Base-by-base conservation (phyloP, 2,888 invertebrate genomes). In the Laspeyria flexula region DNA sequence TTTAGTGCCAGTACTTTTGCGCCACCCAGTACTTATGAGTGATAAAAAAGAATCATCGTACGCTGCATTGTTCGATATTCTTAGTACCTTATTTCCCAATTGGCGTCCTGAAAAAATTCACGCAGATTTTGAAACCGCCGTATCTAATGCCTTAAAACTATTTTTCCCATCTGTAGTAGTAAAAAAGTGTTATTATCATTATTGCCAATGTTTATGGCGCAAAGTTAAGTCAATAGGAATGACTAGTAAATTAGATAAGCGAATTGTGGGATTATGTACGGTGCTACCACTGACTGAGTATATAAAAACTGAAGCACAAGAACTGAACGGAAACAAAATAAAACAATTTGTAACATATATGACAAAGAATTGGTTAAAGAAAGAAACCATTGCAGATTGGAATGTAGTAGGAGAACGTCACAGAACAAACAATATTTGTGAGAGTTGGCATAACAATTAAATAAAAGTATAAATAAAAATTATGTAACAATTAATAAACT, bases 241-340 rank as follows among this genome's bases (percentile, higher is more conserved):
- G 9, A 39, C 12, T 7, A 39, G 13, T 13, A 39, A 39, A 12
- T 39, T 39, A 39, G 38, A 1, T 12, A 39, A 12, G 13, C 25
- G 25, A 39, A 39, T 27, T 39, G 40, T 40, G 27, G 40, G 40
- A 29, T 40, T 40, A 40, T 37, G 37, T 35, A 9, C 29, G 39
- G 29, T 39, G 25, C 25, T 38, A 10, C 38, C 38, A 21, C 38
- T 38, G 11, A 38, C 38, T 38, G 13, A 37, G 37, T 37, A 21
- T 15, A 37, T 37, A 37, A 18, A 21, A 37, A 37, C 37, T 34
- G 34, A 34, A 34, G 34, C 34, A 11, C 9, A 34, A 11, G 16
- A 34, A 34, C 12, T 37, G 37, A 37, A 15, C 37, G 37, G 37
- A 15, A 15, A 21, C 9, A 37, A 37, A 7, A 37, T 37, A 16